Base-by-base conservation (phyloP, 1,140 invertebrate species). In the Maniola jurtina region DNA sequence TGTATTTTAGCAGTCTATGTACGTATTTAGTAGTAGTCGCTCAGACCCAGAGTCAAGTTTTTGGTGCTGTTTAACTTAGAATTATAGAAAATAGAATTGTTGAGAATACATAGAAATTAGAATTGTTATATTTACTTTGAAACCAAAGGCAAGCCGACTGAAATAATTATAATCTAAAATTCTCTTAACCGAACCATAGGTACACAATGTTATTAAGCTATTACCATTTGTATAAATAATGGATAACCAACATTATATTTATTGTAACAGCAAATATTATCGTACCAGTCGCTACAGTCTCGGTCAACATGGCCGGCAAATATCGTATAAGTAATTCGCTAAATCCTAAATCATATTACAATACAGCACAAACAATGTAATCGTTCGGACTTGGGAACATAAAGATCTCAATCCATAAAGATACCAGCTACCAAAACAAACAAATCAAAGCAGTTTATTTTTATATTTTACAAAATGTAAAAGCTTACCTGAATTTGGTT, bases 321-420 rank as follows among this genome's bases (percentile, higher is more conserved):
- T n/a, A 45, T 45, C 42, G 13, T 45, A 45, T 45, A 45, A 45
- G 9, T 45, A 13, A 45, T 45, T 45, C 42, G 13, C 42, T 45
- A 45, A 45, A 45, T 45, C 42, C 42, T 45, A 45, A 45, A 45
- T 45, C 42, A 45, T n/a, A 45, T 11, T n/a, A 45, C 42, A 16
- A 45, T 45, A 45, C 42, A 16, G 15, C 1, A 25, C 15, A 54
- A 45, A 45, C 42, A 45, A 54, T 54, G 33, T 54, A 54, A 34
- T 54, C 50, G 33, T n/a, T 8, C 15, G 33, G 50, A 10, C 7
- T 25, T n/a, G 1, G 42, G 42, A 45, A 5, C n/a, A 45, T 45
- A 45, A 45, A 14, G 42, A 45, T 11, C 25, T 25, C 33, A 54
- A 6, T 25, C 8, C 42, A 5, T 45, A 55, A 35, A 13, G 14